A percentile compares a stretch with the other conserved stretches of the same genome.
phyloP scores from a whole-genome alignment of 2,797 vertebrate genomes.

The Buceros bicornis region DNA sequence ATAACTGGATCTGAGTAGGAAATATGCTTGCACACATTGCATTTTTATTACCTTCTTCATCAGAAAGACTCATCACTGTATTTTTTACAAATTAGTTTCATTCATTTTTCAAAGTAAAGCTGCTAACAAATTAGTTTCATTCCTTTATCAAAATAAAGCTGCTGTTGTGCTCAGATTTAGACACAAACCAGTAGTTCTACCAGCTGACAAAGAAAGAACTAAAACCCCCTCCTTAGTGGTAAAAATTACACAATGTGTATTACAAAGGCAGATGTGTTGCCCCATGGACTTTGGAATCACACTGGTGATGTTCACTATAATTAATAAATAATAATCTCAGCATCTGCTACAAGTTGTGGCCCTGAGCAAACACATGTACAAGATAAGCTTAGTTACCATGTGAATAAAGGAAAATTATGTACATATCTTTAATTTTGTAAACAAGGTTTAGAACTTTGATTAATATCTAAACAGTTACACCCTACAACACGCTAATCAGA shows the following conservation, averaged over 20 bases:
- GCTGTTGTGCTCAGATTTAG: background rate
- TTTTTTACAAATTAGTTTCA: slow-evolving; percentile 35
- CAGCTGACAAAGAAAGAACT: background rate
- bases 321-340: slow-evolving; percentile 41
- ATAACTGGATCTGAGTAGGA: background rate
- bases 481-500: slow-evolving; percentile 66
- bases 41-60: slow-evolving; percentile 49
- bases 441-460: slow-evolving; percentile 52
- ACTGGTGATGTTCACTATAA: background rate
- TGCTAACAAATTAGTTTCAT: slow-evolving; percentile 12
- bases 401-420: slow-evolving; percentile 50
- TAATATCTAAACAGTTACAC: slow-evolving; percentile 63
- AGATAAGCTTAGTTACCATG: background rate
- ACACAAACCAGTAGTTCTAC: background rate
- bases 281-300: background rate
- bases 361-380: background rate
- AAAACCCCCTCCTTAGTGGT: rapidly evolving
- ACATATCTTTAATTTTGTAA: slow-evolving; percentile 22
- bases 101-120: slow-evolving; percentile 26
- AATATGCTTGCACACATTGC: background rate
- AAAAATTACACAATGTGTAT: background rate
- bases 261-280: background rate
- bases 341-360: background rate
- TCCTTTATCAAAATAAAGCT: background rate
- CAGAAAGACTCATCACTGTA: background rate